These are phyloP conservation scores for Enteromius trimaculatus DNA, from an alignment of 2,797 vertebrate genomes.

Conservation along the genomic window DNA sequence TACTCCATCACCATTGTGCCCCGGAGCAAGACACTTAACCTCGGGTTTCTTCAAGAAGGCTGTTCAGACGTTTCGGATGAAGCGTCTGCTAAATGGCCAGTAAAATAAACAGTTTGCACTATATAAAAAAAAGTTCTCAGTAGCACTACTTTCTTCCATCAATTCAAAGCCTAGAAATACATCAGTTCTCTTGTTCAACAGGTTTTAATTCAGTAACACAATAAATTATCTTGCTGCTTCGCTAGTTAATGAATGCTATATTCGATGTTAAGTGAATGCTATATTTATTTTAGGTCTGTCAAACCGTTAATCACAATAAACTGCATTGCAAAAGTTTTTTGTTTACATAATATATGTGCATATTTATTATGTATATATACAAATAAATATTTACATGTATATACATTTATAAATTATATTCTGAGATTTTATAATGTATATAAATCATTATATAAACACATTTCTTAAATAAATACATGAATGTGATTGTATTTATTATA, in stretches of 20 bases:
- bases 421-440: no score
- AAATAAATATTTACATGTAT: no score
- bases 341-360: no score
- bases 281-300: neutral
- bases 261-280: neutral
- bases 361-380: no score
- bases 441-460: no score
- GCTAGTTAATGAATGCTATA: no score
- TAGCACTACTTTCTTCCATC: neutral
- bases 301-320: no score
- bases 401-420: no score
- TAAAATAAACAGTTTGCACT: conserved; percentile 22
- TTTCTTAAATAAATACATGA: no score
- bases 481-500: no score
- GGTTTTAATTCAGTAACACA: neutral
- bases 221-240: neutral
- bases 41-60: conserved; percentile 17
- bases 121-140: neutral
- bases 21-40: conserved; percentile 38
- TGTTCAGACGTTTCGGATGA: neutral
- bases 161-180: neutral
- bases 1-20: conserved; percentile 6
- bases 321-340: no score
- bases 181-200: neutral
- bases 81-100: conserved; percentile 20